Base-by-base conservation (phyloP, 2,113 vertebrate species). In the Nothoprocta pentlandii region DNA sequence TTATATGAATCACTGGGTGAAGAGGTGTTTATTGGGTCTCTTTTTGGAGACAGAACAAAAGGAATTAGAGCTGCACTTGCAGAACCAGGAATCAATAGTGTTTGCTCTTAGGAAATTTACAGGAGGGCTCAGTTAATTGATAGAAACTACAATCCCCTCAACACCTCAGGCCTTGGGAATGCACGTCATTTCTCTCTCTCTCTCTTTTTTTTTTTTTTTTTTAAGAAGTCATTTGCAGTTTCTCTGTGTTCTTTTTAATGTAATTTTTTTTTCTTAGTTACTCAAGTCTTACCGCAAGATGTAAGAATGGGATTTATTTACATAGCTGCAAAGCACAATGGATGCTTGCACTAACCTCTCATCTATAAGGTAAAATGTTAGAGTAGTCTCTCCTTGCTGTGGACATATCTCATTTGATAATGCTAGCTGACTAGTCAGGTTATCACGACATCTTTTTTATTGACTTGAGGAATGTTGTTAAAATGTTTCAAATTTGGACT, bases 11-110 rank as follows among this genome's bases (percentile, higher is more conserved):
- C 61, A 82, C 17, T 63, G 22, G 36, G 16, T 84, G 44, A 90
- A 85, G 30, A 81, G 12, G 28, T 70, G 39, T 58, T 58, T 58
- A 32, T 19, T 58, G 54, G 30, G 28, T 30, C 30, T 30, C 25
- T 34, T 39, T 51, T 79, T 54, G 59, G 22, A 58, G n/a, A 42
- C 14, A 36, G 17, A 15, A 61, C 17, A 69, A 83, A 92, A 91
- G 42, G 94, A 93, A 96, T 78, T 12, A 10, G 73, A 95, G 67
- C 46, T 97, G 67, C 67, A 28, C 51, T 59, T 53, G 69, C 66
- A 85, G 90, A 95, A 85, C 51, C 32, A 89, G 62, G 30, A 96
- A 96, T 96, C 91, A 74, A 88, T 95, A 83, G n/a, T 85, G 91
- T 91, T 94, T 97, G 75, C 80, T 93, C 54, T 61, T 47, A 46